Evolutionary conservation across 2,888 invertebrate species (phyloP).

Genomic region (Dilophus febrilis): DNA sequence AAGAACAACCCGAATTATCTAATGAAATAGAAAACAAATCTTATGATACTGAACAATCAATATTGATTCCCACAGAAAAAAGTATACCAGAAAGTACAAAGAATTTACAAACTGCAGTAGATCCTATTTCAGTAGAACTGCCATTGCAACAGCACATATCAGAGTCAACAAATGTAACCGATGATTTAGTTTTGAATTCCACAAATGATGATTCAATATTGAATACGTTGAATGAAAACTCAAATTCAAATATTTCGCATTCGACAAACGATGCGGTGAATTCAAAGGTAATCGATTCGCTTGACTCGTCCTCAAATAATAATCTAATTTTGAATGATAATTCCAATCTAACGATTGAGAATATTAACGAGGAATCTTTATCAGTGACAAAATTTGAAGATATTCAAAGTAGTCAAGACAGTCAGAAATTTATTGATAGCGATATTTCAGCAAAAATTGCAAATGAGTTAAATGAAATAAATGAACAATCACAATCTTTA

Average conservation of each 20-base stretch:
- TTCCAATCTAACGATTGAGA: not conserved
- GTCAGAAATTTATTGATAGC: not conserved
- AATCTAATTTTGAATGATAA: not conserved
- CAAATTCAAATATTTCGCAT: conserved; percentile 1
- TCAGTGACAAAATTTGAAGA: not conserved
- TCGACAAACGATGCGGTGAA: not conserved
- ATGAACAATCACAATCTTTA: not conserved
- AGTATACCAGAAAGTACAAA: no score
- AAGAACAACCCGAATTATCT: no score
- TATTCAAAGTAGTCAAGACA: conserved; percentile 2
- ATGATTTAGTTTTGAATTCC: not conserved
- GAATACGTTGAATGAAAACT: conserved; percentile 1
- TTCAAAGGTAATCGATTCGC: not conserved
- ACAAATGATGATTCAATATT: not conserved
- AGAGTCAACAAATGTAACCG: not conserved
- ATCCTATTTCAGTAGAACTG: not conserved
- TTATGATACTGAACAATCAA: no score
- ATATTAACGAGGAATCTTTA: not conserved
- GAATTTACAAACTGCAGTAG: no score
- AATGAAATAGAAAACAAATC: no score
- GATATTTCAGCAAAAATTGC: not conserved
- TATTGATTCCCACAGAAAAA: no score
- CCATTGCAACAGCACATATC: not conserved
- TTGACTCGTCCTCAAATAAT: not conserved
- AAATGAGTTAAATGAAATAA: not conserved